Evolutionary conservation across 1,140 invertebrate genomes (phyloP).

Genomic region (Drosophila chauvacae): DNA sequence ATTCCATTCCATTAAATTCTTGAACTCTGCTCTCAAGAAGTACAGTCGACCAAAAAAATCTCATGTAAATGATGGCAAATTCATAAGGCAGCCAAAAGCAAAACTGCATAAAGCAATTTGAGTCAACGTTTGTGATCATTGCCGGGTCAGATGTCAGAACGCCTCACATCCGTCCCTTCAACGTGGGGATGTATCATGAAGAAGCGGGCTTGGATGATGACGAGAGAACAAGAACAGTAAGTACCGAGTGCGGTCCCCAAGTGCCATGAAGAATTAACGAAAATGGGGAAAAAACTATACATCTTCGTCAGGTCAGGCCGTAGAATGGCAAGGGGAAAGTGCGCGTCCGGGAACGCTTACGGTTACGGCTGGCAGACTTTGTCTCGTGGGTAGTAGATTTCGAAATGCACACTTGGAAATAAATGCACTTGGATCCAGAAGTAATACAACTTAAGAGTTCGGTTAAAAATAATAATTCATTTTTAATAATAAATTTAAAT

Average conservation of each 20-base stretch:
- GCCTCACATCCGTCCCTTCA: slow-evolving; percentile 57
- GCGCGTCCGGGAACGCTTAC: slow-evolving; percentile 16
- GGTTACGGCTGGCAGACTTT: slow-evolving; percentile 54
- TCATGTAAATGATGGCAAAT: slow-evolving; percentile 47
- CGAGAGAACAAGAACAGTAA: slow-evolving; percentile 36
- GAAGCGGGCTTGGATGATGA: slow-evolving; percentile 28
- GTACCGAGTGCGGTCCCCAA: slow-evolving; percentile 54
- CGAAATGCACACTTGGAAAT: slow-evolving; percentile 44
- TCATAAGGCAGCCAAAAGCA: slow-evolving; percentile 38
- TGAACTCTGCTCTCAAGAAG: slow-evolving; percentile 1
- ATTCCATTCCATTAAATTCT: slow-evolving; percentile 1
- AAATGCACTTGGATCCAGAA: background rate
- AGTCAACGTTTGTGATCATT: slow-evolving; percentile 34
- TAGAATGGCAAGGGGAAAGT: slow-evolving; percentile 3
- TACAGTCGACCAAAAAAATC: slow-evolving; percentile 34
- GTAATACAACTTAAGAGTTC: background rate
- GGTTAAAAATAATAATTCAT: background rate
- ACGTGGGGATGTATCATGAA: slow-evolving; percentile 39
- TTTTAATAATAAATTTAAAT: too few species aligned
- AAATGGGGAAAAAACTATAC: slow-evolving; percentile 66
- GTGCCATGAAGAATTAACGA: slow-evolving; percentile 74
- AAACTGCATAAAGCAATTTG: slow-evolving; percentile 43
- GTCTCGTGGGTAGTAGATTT: slow-evolving; percentile 65
- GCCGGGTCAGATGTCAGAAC: slow-evolving; percentile 69
- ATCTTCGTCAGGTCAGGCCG: slow-evolving; percentile 60